Conservation (phyloP, 2,888 invertebrate genomes). For the Hydropsyche betteni region DNA sequence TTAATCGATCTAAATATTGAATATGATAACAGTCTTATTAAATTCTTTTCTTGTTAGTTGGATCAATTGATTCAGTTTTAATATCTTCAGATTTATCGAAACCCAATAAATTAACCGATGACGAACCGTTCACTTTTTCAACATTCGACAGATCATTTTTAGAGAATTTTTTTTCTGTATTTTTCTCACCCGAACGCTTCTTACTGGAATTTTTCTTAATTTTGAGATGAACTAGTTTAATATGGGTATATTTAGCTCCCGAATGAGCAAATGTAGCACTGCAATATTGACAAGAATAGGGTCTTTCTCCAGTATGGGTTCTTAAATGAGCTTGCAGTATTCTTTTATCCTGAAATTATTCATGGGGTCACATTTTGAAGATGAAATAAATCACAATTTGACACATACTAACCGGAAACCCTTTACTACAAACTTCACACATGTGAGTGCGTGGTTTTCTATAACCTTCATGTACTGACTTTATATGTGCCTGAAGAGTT, state of each 20-base stretch:
- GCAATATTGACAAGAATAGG: slow-evolving; percentile 46
- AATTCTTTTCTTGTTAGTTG: too few species aligned
- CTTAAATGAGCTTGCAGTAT: slow-evolving; percentile 47
- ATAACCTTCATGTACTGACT: slow-evolving; percentile 55
- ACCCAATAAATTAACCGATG: too few species aligned
- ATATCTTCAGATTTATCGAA: too few species aligned
- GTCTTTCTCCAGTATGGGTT: slow-evolving; percentile 49
- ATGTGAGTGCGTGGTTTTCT: slow-evolving; percentile 53
- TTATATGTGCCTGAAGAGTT: slow-evolving; percentile 58
- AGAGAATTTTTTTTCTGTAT: slow-evolving; percentile 55
- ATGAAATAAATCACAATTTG: neutral
- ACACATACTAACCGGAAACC: slow-evolving; percentile 56
- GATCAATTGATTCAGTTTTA: too few species aligned
- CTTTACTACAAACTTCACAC: slow-evolving; percentile 58
- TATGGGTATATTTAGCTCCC: slow-evolving; percentile 49
- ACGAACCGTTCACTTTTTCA: too few species aligned
- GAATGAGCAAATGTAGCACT: slow-evolving; percentile 46
- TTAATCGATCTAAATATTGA: too few species aligned
- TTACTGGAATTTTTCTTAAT: slow-evolving; percentile 37
- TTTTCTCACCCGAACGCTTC: slow-evolving; percentile 54
- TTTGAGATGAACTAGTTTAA: slow-evolving; percentile 49
- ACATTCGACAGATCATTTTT: slow-evolving; percentile 13
- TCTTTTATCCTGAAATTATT: slow-evolving; percentile 44
- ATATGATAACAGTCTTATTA: too few species aligned
- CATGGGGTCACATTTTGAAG: neutral